Percentiles rank a stretch among this genome's conserved stretches.
Conservation (phyloP, 2,113 vertebrate species). For the Mixornis gularis region DNA sequence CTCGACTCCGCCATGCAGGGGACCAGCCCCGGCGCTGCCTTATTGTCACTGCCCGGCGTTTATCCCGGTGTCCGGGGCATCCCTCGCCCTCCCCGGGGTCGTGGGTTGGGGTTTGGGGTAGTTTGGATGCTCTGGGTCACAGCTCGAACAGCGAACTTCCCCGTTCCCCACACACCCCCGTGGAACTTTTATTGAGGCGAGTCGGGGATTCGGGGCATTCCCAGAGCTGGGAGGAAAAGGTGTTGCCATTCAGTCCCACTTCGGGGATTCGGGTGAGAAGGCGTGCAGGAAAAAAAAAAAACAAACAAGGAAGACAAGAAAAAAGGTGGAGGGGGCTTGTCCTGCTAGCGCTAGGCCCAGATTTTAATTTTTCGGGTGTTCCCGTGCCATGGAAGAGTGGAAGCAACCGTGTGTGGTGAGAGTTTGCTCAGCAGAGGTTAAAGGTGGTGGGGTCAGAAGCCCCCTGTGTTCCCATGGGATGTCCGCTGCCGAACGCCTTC, state of each 20-base stretch:
- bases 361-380: neutral
- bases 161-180: accelerated
- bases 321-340: accelerated
- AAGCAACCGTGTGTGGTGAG: neutral
- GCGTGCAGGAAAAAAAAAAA: accelerated
- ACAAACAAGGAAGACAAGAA: accelerated
- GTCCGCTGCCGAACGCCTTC: accelerated
- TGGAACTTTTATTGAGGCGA: neutral
- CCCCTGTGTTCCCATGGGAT: accelerated
- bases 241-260: accelerated
- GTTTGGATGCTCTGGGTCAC: neutral
- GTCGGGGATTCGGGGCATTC: neutral
- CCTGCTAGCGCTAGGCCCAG: neutral
- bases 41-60: neutral
- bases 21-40: neutral
- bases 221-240: neutral
- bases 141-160: neutral
- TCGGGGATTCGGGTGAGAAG: neutral
- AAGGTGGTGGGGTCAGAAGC: neutral
- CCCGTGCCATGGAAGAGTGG: accelerated
- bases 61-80: neutral
- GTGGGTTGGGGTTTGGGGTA: neutral
- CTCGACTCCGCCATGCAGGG: accelerated
- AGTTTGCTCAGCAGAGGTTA: neutral
- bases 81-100: too few species aligned